Conservation (phyloP, 2,888 invertebrate genomes). For the Branchipolynoe longqiensis region DNA sequence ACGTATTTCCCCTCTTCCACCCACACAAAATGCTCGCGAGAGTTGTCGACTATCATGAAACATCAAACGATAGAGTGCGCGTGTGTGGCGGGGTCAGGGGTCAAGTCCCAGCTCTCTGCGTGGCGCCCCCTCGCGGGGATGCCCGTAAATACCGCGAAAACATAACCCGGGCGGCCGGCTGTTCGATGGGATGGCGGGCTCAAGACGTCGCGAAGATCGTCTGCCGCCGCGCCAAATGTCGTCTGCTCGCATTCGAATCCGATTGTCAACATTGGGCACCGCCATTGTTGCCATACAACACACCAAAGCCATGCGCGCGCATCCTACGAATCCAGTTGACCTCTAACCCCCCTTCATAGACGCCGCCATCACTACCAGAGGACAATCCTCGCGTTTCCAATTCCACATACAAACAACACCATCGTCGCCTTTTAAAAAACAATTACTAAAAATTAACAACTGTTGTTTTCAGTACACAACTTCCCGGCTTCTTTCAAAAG, state of each 20-base stretch:
- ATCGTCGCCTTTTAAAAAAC: too few species aligned
- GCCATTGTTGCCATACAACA: constrained; percentile 55
- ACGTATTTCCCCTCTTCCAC: background rate
- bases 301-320: constrained; percentile 22
- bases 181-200: too few species aligned
- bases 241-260: constrained; percentile 32
- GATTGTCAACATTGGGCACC: constrained; percentile 25
- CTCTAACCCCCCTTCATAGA: background rate
- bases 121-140: constrained; percentile 28
- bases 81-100: constrained; percentile 54
- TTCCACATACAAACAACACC: too few species aligned
- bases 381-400: too few species aligned
- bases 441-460: too few species aligned
- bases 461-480: too few species aligned
- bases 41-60: constrained; percentile 55
- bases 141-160: constrained; percentile 54
- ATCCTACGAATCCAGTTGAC: too few species aligned
- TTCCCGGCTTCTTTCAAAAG: too few species aligned
- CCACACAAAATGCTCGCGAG: constrained; percentile 3
- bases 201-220: too few species aligned
- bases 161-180: too few species aligned
- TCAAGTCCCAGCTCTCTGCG: constrained; percentile 34
- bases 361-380: too few species aligned
- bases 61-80: constrained; percentile 49
- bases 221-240: background rate